Evolutionary conservation across 1,140 invertebrate genomes (phyloP).

Genomic region (Trissolcus basalis): DNA sequence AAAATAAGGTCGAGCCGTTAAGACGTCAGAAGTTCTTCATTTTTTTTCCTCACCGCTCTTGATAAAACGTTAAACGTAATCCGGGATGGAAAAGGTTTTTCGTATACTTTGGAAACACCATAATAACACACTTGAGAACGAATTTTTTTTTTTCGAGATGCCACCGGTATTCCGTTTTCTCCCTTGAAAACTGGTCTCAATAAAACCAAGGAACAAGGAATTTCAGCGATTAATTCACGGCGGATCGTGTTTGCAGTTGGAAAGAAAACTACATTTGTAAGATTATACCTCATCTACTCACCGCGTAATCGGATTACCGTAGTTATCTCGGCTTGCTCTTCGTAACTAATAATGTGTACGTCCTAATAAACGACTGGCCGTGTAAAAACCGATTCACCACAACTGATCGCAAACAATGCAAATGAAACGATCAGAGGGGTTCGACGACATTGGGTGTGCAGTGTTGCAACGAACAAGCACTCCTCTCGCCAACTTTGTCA

Average conservation of each 20-base stretch:
- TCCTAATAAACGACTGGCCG: slow-evolving; percentile 39
- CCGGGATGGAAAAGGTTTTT: too few species aligned
- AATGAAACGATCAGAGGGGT: slow-evolving; percentile 43
- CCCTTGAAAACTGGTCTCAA: not conserved
- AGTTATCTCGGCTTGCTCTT: slow-evolving; percentile 34
- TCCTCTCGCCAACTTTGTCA: not conserved
- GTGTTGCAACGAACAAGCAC: slow-evolving; percentile 14
- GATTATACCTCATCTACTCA: slow-evolving; percentile 49
- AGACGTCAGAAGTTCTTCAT: too few species aligned
- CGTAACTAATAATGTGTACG: slow-evolving; percentile 41
- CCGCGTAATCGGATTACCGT: slow-evolving; percentile 39
- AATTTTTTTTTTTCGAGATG: too few species aligned
- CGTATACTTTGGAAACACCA: too few species aligned
- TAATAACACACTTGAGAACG: too few species aligned
- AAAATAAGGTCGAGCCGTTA: too few species aligned
- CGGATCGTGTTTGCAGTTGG: slow-evolving; percentile 29
- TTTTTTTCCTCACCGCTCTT: too few species aligned
- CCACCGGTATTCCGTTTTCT: too few species aligned
- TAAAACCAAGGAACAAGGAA: slow-evolving; percentile 28
- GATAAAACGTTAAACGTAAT: too few species aligned
- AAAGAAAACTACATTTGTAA: slow-evolving; percentile 51
- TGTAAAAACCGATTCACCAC: slow-evolving; percentile 44
- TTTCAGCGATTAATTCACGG: slow-evolving; percentile 34
- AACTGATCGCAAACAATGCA: slow-evolving; percentile 47
- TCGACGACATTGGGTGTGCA: slow-evolving; percentile 19